phyloP scores from a whole-genome alignment of 2,797 vertebrate genomes.

The Petrocephalus sullivani region DNA sequence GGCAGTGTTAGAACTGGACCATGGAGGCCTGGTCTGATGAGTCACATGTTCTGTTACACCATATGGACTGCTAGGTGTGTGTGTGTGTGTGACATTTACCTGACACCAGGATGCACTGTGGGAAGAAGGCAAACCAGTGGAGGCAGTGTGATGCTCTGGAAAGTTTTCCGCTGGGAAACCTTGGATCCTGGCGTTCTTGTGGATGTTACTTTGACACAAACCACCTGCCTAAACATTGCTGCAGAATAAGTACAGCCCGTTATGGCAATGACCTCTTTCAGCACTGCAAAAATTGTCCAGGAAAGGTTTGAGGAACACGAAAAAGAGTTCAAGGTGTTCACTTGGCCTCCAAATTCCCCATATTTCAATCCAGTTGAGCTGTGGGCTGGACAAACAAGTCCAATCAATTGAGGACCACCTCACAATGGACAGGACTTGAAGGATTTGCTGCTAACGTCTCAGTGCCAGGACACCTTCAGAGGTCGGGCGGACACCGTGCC shows the following conservation, averaged over 20 bases:
- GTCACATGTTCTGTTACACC: background rate
- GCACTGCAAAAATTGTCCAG: background rate
- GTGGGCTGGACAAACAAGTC: background rate
- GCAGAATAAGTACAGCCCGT: background rate
- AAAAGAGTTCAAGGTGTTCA: background rate
- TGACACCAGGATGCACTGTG: background rate
- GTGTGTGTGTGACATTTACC: background rate
- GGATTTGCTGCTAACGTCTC: background rate
- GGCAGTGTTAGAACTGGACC: background rate
- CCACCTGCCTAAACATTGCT: background rate
- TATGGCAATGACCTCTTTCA: background rate
- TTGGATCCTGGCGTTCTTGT: background rate
- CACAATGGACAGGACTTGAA: background rate
- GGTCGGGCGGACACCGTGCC: background rate
- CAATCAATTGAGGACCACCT: background rate
- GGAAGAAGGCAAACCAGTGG: background rate
- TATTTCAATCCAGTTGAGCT: too few relatives aligned
- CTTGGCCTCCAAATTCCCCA: background rate
- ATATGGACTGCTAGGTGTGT: background rate
- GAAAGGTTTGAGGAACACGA: background rate
- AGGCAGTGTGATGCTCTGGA: background rate
- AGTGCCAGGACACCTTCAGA: background rate
- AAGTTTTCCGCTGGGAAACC: background rate
- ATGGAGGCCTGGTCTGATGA: background rate
- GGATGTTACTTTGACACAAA: background rate